Percentiles rank a stretch among this genome's conserved stretches.
Evolutionary conservation across 2,888 invertebrate genomes (phyloP).

Genomic region (Drosophila ezoana): DNA sequence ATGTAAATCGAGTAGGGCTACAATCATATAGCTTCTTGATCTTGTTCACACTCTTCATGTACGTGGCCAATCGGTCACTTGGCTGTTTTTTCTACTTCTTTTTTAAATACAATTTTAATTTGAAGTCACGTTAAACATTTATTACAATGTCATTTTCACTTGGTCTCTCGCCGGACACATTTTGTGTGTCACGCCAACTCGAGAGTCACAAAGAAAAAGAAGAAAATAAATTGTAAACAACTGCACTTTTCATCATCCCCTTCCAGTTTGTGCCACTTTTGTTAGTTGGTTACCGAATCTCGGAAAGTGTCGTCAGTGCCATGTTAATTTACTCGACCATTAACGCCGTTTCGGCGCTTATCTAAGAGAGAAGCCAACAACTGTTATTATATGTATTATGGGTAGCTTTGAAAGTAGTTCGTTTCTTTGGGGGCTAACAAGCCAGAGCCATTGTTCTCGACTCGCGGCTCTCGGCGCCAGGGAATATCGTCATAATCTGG

Average conservation of each 20-base stretch:
- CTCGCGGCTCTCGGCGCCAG: conserved; percentile 18
- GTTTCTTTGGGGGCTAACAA: conserved; percentile 43
- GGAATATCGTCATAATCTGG: conserved; percentile 38
- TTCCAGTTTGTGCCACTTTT: conserved; percentile 56
- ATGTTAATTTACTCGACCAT: conserved; percentile 50
- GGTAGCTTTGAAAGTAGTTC: conserved; percentile 21
- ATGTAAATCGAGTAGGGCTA: neutral
- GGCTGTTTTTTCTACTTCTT: conserved; percentile 5
- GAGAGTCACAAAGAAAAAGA: neutral
- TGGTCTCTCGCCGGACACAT: conserved; percentile 25
- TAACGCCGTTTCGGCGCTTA: conserved; percentile 44
- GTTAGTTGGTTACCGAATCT: conserved; percentile 56
- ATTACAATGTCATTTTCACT: conserved; percentile 62
- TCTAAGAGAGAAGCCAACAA: conserved; percentile 43
- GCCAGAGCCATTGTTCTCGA: conserved; percentile 56
- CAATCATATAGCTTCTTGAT: conserved; percentile 19
- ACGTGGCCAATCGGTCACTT: conserved; percentile 28
- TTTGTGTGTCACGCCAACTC: conserved; percentile 37
- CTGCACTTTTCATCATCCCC: conserved; percentile 24
- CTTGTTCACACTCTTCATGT: conserved; percentile 27
- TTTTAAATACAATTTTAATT: conserved; percentile 53
- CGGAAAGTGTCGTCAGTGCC: conserved; percentile 59
- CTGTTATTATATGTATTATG: conserved; percentile 40
- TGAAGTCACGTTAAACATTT: conserved; percentile 65
- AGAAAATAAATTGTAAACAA: conserved; percentile 16